These are phyloP conservation scores for Callinectes sapidus DNA, from an alignment of 2,888 invertebrate genomes.

Conservation along the genomic window DNA sequence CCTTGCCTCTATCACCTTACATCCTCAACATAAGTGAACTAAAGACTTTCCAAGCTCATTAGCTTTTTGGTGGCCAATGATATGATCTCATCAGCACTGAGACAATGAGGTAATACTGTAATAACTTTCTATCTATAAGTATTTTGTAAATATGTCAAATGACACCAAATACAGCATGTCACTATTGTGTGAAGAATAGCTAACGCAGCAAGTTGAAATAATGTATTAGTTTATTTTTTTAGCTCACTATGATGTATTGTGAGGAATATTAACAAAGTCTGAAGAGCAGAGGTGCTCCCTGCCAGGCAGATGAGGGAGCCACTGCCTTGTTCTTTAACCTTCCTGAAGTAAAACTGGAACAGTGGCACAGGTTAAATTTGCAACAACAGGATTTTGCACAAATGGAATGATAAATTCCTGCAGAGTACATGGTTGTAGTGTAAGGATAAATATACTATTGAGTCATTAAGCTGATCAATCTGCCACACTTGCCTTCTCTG, in stretches of 20 bases:
- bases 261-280: background rate
- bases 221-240: slow-evolving; percentile 4
- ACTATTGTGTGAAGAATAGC: background rate
- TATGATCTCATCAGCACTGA: background rate
- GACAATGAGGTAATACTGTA: slow-evolving; percentile 12
- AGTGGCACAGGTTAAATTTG: background rate
- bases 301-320: background rate
- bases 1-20: background rate
- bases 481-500: too few species aligned
- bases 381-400: background rate
- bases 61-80: background rate
- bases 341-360: background rate
- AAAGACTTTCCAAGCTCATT: background rate
- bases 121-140: background rate
- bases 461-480: too few species aligned
- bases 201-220: background rate
- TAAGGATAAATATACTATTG: background rate
- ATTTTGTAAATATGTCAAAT: slow-evolving; percentile 19
- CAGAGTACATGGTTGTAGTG: background rate
- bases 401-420: background rate
- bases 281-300: background rate
- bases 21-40: background rate
- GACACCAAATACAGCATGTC: background rate
- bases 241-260: slow-evolving; percentile 1
- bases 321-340: background rate